Evolutionary conservation across 1,140 invertebrate species (phyloP).

Genomic region (Leptopilina clavipes): DNA sequence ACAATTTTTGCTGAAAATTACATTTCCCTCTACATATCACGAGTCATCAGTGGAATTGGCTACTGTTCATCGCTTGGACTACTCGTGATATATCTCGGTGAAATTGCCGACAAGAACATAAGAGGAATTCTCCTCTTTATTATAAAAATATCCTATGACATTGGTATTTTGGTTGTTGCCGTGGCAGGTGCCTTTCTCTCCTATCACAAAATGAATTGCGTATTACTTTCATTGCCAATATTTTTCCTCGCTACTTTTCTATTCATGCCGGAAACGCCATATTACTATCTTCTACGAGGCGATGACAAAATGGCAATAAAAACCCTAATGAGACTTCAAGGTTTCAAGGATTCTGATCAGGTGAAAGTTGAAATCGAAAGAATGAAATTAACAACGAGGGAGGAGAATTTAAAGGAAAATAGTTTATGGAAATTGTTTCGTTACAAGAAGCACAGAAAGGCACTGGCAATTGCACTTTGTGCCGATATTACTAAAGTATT

Average conservation of each 20-base stretch:
- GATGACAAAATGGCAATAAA: background rate
- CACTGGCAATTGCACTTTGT: background rate
- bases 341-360: background rate
- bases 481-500: constrained; percentile 25
- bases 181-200: background rate
- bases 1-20: background rate
- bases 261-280: constrained; percentile 14
- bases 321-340: constrained; percentile 5
- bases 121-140: constrained; percentile 5
- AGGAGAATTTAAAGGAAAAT: background rate
- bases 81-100: background rate
- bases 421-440: constrained; percentile 1
- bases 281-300: background rate
- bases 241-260: background rate
- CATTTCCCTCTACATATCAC: constrained; percentile 8
- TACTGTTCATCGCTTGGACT: constrained; percentile 2
- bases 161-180: background rate
- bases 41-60: constrained; percentile 2
- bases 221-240: background rate
- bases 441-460: background rate
- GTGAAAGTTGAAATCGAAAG: background rate
- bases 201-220: background rate
- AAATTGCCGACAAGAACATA: constrained; percentile 8
- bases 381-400: background rate
- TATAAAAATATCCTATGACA: constrained; percentile 27